Evolutionary conservation across 2,888 invertebrate species (phyloP).

Genomic region (Fabriciana adippe): DNA sequence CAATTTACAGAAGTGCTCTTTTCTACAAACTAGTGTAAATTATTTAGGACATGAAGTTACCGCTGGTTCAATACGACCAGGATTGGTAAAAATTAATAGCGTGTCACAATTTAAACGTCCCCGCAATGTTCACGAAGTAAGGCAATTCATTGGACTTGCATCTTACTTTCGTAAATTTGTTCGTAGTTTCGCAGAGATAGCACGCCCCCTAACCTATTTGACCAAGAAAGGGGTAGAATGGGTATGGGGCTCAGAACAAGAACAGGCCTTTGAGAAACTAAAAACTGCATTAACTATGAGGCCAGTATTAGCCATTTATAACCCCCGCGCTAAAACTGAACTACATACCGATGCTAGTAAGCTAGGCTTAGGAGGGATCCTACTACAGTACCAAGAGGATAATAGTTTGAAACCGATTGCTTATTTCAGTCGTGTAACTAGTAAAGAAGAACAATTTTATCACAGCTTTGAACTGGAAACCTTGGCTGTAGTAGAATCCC

Average conservation of each 20-base stretch:
- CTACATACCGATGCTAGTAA: constrained; percentile 21
- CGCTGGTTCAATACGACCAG: constrained; percentile 39
- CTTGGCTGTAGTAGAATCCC: too few relatives aligned
- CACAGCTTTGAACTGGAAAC: too few relatives aligned
- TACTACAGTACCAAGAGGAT: constrained; percentile 7
- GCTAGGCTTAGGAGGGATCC: constrained; percentile 9
- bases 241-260: constrained; percentile 22
- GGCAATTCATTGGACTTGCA: too few relatives aligned
- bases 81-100: constrained; percentile 48
- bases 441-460: too few relatives aligned
- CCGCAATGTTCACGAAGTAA: constrained; percentile 19
- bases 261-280: constrained; percentile 17
- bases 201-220: constrained; percentile 24
- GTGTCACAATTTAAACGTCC: constrained; percentile 29
- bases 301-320: constrained; percentile 9
- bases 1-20: too few relatives aligned
- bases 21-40: background rate
- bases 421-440: too few relatives aligned
- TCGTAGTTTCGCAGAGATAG: constrained; percentile 35
- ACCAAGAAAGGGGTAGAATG: constrained; percentile 21
- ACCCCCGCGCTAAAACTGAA: background rate
- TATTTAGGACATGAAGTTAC: constrained; percentile 43
- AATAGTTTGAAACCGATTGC: background rate
- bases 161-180: constrained; percentile 26
- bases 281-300: constrained; percentile 15